Evolutionary conservation across 2,888 invertebrate genomes (phyloP).

Genomic region (Lagria hirta): DNA sequence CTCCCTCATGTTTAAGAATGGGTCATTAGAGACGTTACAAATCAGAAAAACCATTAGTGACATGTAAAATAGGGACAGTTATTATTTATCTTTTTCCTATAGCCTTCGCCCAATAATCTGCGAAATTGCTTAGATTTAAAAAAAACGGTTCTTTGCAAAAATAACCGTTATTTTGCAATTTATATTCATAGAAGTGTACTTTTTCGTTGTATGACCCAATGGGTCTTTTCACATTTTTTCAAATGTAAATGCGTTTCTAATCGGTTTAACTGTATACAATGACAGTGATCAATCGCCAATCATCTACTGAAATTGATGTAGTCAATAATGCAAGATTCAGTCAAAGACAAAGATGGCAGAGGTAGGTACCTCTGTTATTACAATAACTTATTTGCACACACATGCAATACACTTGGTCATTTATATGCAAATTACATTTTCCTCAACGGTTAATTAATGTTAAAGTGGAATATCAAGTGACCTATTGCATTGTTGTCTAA

Average conservation of each 20-base stretch:
- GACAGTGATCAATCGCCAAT: slow-evolving; percentile 40
- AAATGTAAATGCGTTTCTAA: slow-evolving; percentile 34
- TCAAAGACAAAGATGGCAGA: slow-evolving; percentile 28
- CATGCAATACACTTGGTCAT: slow-evolving; percentile 18
- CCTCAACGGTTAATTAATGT: slow-evolving; percentile 5
- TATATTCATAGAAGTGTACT: too few species aligned
- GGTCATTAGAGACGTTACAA: too few species aligned
- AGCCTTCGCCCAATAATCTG: slow-evolving; percentile 38
- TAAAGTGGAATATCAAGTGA: neutral
- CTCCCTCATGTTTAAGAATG: too few species aligned
- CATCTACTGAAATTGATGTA: slow-evolving; percentile 31
- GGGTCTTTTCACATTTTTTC: slow-evolving; percentile 16
- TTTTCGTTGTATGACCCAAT: slow-evolving; percentile 23
- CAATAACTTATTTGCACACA: slow-evolving; percentile 10
- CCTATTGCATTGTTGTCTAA: neutral
- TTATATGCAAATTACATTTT: slow-evolving; percentile 20
- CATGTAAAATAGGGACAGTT: slow-evolving; percentile 34
- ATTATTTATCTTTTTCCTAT: slow-evolving; percentile 39
- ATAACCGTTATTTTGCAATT: too few species aligned
- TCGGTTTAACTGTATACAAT: slow-evolving; percentile 32
- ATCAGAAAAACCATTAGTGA: slow-evolving; percentile 43
- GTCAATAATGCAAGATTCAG: slow-evolving; percentile 26
- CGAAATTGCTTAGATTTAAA: slow-evolving; percentile 5
- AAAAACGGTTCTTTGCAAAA: slow-evolving; percentile 3
- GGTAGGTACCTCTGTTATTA: too few species aligned